These are phyloP conservation scores for Erpetoichthys calabaricus DNA, from an alignment of 2,797 vertebrate species.

Conservation along the genomic window DNA sequence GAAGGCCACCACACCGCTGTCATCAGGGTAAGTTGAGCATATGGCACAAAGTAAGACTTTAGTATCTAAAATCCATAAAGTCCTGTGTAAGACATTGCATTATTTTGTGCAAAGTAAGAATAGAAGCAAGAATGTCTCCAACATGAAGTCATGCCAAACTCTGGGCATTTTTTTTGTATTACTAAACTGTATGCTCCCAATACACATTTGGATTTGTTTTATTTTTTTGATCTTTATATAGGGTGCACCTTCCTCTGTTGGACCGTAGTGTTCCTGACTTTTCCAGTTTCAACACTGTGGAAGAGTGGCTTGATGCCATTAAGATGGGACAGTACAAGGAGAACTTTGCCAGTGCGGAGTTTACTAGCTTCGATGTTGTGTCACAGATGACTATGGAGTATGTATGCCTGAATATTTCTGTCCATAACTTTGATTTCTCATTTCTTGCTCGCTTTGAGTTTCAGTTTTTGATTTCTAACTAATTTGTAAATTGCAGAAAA, in stretches of 20 bases:
- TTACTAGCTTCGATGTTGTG: constrained; percentile 84
- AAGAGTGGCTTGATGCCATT: constrained; percentile 96
- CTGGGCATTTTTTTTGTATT: background rate
- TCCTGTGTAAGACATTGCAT: too few relatives aligned
- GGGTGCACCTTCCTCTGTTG: constrained; percentile 85
- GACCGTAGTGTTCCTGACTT: constrained; percentile 95
- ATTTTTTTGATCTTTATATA: constrained; percentile 28
- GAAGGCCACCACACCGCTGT: constrained; percentile 91
- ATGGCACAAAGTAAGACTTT: background rate
- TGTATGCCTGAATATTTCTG: constrained; percentile 35
- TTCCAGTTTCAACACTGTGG: constrained; percentile 91
- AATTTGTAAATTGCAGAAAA: too few relatives aligned
- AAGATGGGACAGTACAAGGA: constrained; percentile 99
- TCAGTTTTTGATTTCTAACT: too few relatives aligned
- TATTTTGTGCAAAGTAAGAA: too few relatives aligned
- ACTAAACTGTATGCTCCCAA: too few relatives aligned
- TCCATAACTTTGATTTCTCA: background rate
- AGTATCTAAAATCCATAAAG: too few relatives aligned
- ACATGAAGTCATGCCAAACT: background rate
- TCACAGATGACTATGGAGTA: constrained; percentile 98
- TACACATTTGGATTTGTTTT: background rate
- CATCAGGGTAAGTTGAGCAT: constrained; percentile 66
- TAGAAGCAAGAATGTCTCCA: background rate
- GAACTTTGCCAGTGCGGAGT: constrained; percentile 79
- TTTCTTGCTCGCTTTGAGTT: background rate